These are phyloP conservation scores for Ibycter americanus DNA, from an alignment of 2,797 vertebrate genomes.

Conservation along the genomic window DNA sequence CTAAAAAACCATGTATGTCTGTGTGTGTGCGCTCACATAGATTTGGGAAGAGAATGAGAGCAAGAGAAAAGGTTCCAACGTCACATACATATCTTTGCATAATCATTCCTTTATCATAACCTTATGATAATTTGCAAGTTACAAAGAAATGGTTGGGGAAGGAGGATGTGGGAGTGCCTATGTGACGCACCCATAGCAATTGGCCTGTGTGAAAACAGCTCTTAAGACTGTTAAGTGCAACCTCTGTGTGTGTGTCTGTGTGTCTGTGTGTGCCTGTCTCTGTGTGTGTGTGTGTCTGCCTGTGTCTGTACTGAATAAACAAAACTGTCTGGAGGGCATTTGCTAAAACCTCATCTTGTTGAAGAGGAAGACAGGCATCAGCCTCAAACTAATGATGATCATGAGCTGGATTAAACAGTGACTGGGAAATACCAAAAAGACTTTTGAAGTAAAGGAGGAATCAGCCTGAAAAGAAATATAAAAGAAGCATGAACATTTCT, in stretches of 20 bases:
- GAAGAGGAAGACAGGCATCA: neutral
- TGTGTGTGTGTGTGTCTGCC: neutral
- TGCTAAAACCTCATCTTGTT: neutral
- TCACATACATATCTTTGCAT: neutral
- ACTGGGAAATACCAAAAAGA: neutral
- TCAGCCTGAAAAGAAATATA: neutral
- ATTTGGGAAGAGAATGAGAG: neutral
- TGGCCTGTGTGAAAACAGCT: neutral
- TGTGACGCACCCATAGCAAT: neutral
- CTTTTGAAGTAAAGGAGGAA: neutral
- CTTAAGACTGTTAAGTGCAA: neutral
- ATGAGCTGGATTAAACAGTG: neutral
- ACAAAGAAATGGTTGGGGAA: neutral
- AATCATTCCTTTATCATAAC: neutral
- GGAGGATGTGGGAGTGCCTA: neutral
- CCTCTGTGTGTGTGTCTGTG: neutral
- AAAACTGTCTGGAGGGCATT: fast-evolving
- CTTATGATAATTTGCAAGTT: neutral
- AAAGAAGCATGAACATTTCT: neutral
- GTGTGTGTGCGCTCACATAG: neutral
- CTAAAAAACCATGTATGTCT: fast-evolving
- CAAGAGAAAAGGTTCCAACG: neutral
- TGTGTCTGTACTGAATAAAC: neutral
- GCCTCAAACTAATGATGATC: neutral
- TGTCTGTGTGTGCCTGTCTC: neutral